A percentile compares a stretch with the other conserved stretches of the same genome.
Conservation (phyloP, 2,797 vertebrate genomes). For the Halcyon smyrnensis region DNA sequence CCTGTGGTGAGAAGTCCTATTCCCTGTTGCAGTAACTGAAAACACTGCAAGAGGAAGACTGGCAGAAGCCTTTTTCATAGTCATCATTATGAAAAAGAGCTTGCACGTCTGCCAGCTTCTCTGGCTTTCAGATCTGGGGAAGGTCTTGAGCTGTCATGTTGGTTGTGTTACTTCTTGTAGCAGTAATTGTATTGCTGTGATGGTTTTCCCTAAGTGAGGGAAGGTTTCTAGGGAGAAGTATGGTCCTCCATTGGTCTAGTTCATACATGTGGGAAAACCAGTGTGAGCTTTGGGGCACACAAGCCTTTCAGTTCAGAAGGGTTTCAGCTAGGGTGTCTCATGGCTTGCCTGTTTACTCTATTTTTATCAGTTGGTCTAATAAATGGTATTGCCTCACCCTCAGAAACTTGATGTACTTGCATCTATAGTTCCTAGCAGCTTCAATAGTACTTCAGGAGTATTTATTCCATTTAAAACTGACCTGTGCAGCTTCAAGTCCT, state of each 20-base stretch:
- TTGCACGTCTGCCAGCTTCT: not conserved
- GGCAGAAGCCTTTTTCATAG: not conserved
- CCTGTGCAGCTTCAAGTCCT: not conserved
- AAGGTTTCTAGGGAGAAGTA: not conserved
- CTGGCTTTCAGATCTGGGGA: not conserved
- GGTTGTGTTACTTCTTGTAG: not conserved
- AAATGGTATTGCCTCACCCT: not conserved
- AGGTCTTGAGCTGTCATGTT: not conserved
- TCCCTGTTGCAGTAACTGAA: not conserved
- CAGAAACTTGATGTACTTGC: not conserved
- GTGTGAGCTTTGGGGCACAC: not conserved
- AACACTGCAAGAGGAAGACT: not conserved
- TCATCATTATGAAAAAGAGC: not conserved
- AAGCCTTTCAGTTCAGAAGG: not conserved
- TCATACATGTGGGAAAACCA: not conserved
- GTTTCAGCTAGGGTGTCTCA: not conserved
- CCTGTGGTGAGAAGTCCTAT: not conserved
- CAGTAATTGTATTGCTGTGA: not conserved
- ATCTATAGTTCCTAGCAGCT: not conserved
- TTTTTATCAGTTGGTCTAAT: not conserved
- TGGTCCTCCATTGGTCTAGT: not conserved
- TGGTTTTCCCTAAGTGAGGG: not conserved
- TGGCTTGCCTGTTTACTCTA: not conserved
- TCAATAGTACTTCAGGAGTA: not conserved
- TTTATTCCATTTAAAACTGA: not conserved